Evolutionary conservation across 2,888 invertebrate species (phyloP), one percentile per base, ranked within the genome.

Genomic region (Pollenia griseotomentosa): DNA sequence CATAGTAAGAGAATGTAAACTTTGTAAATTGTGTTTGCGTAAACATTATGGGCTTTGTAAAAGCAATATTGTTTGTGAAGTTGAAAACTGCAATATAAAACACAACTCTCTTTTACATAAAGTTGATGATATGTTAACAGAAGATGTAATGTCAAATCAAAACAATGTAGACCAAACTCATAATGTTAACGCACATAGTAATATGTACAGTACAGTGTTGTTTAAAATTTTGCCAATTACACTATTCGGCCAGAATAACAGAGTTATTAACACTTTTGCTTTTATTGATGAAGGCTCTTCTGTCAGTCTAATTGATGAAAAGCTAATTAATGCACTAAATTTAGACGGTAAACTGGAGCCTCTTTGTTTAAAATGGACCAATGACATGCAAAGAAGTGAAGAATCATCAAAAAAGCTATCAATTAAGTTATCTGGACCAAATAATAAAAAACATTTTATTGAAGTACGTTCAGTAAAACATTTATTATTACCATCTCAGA

Each of bases 191-290:
- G 40, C 78, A 19, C 78, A 78, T 59, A 78, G 59, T 66, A 51
- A 16, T 5, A 61, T 12, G 19, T 14, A 12, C 16, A 48, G 16
- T 51, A 10, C 78, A 59, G 48, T 77, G 7, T 65, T 65, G 19
- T 57, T 78, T 68, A 74, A 77, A 83, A 83, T 70, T 51, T 42
- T 77, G 16, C 66, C 77, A 11, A 44, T 77, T 2, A 78, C 3
- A 9, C 70, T 77, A 42, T 61, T 51, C 11, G 55, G 65, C 2
- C 19, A 19, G 12, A 77, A 83, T 12, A 44, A 51, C 9, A 66
- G 51, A n/a, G 33, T 14, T n/a, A 12, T 73, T n/a, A 57, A 91
- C 14, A 88, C 81, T 2, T 88, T 80, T 48, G 88, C 86, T 0
- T 77, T 77, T 55, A 66, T 77, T 19, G 77, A 65, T 44, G 77